phyloP scores from a whole-genome alignment of 2,888 invertebrate genomes.

The Monopis laevigella region DNA sequence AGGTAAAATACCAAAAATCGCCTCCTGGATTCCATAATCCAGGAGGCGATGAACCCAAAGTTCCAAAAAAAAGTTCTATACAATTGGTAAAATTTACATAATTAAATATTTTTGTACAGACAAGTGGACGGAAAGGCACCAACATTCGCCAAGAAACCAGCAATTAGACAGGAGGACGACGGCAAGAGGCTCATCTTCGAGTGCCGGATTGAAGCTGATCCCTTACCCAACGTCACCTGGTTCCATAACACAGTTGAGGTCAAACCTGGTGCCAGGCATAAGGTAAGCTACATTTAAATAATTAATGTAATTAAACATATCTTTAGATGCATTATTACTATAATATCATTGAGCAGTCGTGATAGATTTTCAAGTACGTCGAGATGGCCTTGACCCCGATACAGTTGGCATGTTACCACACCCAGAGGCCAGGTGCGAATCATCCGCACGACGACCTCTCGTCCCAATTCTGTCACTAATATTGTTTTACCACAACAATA shows the following conservation, averaged over 20 bases:
- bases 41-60: too few species aligned
- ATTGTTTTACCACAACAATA: background rate
- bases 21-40: too few species aligned
- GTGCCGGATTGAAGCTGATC: conserved; percentile 94
- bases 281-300: conserved; percentile 63
- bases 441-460: conserved; percentile 35
- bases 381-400: conserved; percentile 17
- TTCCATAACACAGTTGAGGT: conserved; percentile 88
- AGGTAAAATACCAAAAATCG: too few species aligned
- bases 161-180: conserved; percentile 96
- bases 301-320: background rate
- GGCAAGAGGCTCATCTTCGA: conserved; percentile 93
- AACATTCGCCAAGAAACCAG: conserved; percentile 97
- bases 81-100: too few species aligned
- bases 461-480: conserved; percentile 25
- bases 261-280: conserved; percentile 84
- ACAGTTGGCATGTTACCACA: conserved; percentile 12
- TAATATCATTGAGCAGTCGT: background rate
- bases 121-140: conserved; percentile 98
- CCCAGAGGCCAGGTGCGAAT: conserved; percentile 31
- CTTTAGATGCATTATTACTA: background rate
- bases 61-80: too few species aligned
- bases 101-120: conserved; percentile 65
- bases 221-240: conserved; percentile 89
- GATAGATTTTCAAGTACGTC: conserved; percentile 18